These are phyloP conservation scores for Parotocinclus haroldoi DNA, from an alignment of 2,797 vertebrate genomes.

Conservation along the genomic window DNA sequence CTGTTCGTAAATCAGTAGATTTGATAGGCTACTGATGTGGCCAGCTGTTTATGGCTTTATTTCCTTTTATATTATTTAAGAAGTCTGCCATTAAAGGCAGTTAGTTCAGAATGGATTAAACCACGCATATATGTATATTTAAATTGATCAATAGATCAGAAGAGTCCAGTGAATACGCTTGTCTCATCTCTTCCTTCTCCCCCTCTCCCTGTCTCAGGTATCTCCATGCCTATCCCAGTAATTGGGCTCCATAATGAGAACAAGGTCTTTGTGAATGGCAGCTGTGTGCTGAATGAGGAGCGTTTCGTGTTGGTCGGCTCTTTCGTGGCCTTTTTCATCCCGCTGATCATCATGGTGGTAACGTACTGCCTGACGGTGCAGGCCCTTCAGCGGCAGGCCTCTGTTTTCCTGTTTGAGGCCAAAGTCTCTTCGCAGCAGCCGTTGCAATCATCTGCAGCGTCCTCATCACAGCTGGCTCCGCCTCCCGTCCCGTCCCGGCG, in stretches of 20 bases:
- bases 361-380: constrained; percentile 92
- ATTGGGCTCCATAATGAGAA: constrained; percentile 90
- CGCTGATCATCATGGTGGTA: constrained; percentile 97
- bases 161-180: no score
- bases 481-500: constrained; percentile 34
- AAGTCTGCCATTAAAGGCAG: no score
- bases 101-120: no score
- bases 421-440: constrained; percentile 70
- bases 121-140: no score
- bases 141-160: no score
- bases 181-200: constrained; percentile 6
- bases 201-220: constrained; percentile 71
- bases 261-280: constrained; percentile 89
- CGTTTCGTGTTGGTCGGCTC: constrained; percentile 93
- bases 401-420: constrained; percentile 82
- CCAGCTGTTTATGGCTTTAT: no score
- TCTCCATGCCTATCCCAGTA: constrained; percentile 92
- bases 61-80: no score
- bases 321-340: constrained; percentile 98
- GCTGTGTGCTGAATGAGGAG: constrained; percentile 89
- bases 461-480: constrained; percentile 32
- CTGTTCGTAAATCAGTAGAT: no score
- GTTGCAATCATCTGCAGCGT: constrained; percentile 57
- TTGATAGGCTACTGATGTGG: no score
- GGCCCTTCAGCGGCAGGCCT: constrained; percentile 86